Base-by-base conservation (phyloP, 2,888 invertebrate species). In the Horisme vitalbata region DNA sequence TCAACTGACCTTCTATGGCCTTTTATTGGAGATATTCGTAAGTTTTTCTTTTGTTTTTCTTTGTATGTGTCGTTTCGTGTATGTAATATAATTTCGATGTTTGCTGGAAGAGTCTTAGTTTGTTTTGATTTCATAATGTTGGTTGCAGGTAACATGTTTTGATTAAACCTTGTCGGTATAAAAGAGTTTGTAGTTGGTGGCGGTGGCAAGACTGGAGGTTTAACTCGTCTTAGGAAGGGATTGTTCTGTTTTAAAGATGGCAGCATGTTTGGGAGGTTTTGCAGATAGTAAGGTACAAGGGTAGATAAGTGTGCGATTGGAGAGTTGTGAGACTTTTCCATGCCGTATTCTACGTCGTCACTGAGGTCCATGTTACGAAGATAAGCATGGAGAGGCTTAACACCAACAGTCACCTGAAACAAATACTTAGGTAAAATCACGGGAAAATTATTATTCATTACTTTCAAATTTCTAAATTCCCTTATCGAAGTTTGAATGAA, bases 1-100 rank as follows among this genome's bases (percentile, higher is more conserved):
- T 52, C 59, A 0, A 71, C 41, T 2, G 74, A 75, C 57, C 77
- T 64, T 18, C 74, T 65, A 9, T 57, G 44, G 12, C 65, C 70
- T 65, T 77, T 79, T 6, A 59, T 45, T 13, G 55, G 45, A 10
- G 27, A 21, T 2, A 43, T 27, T 28, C 2, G 5, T 9, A 23
- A 3, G 3, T 30, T n/a, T n/a, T n/a, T n/a, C n/a, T n/a, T n/a
- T n/a, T n/a, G n/a, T n/a, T n/a, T n/a, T n/a, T n/a, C n/a, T n/a
- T n/a, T n/a, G n/a, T n/a, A n/a, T n/a, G n/a, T n/a, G n/a, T n/a
- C n/a, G n/a, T n/a, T n/a, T n/a, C n/a, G n/a, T n/a, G n/a, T n/a
- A n/a, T n/a, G n/a, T n/a, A n/a, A n/a, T n/a, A n/a, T n/a, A n/a
- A n/a, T n/a, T n/a, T n/a, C n/a, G n/a, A n/a, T n/a, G n/a, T n/a